phyloP scores from a whole-genome alignment of 2,888 invertebrate species.

The Scotopteryx bipunctaria region DNA sequence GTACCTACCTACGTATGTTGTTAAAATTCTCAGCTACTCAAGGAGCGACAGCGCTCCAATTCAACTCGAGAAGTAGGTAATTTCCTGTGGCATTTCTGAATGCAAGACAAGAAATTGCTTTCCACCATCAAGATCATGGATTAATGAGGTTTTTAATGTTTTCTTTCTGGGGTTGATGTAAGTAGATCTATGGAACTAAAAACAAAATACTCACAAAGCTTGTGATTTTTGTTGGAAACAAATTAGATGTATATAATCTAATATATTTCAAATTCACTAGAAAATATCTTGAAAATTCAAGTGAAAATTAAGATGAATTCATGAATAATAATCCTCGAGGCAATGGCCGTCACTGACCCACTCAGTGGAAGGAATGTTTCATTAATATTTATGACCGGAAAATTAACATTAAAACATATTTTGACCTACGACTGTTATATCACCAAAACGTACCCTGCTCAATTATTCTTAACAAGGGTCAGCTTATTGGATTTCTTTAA shows the following conservation, averaged over 20 bases:
- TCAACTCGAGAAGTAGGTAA: slow-evolving; percentile 30
- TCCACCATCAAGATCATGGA: slow-evolving; percentile 46
- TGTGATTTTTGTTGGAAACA: too few relatives aligned
- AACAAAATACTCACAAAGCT: too few relatives aligned
- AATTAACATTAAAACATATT: slow-evolving; percentile 76
- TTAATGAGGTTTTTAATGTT: slow-evolving; percentile 36
- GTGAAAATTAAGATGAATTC: slow-evolving; percentile 23
- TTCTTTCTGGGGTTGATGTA: slow-evolving; percentile 5
- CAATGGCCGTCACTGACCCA: slow-evolving; percentile 49
- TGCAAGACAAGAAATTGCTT: slow-evolving; percentile 53
- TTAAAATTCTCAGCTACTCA: slow-evolving; percentile 20
- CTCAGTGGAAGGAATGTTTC: slow-evolving; percentile 59
- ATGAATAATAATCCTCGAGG: slow-evolving; percentile 31
- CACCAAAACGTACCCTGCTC: slow-evolving; percentile 53
- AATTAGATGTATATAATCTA: too few relatives aligned
- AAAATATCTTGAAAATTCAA: background rate
- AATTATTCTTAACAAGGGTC: slow-evolving; percentile 45
- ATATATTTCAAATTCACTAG: background rate
- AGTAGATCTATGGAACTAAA: background rate
- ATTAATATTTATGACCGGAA: slow-evolving; percentile 78
- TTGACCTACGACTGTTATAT: slow-evolving; percentile 59
- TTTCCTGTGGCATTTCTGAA: slow-evolving; percentile 51
- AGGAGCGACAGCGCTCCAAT: slow-evolving; percentile 29
- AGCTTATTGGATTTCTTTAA: slow-evolving; percentile 42
- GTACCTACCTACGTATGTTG: slow-evolving; percentile 33